Evolutionary conservation across 2,113 vertebrate genomes (phyloP), one percentile per base, ranked within the genome.

Genomic region (Myanophis thanlyinensis): DNA sequence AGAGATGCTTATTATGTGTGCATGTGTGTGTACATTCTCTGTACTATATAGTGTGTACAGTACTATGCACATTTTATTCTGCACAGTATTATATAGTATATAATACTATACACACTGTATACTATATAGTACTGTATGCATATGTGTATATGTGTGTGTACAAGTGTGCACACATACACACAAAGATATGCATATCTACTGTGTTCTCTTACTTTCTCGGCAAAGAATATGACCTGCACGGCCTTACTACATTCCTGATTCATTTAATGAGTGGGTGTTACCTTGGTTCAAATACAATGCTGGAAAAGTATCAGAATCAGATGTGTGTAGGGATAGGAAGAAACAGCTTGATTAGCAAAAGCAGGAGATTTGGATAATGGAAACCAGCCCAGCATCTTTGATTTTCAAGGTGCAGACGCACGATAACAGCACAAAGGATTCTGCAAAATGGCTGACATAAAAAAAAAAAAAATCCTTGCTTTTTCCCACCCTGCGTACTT

Each of bases 261-360:
- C 93, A 92, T 51, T 67, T 97, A 97, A 97, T 97, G 95, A 97
- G 98, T 97, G 96, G 44, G 73, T 93, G 89, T 95, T 80, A 94
- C 96, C 96, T 92, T 89, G 97, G 96, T 97, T 97, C 7, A 80
- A 80, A 80, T 80, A 7, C 35, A 80, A 44, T 80, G 7, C 7
- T 80, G 35, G 96, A 97, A 98, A 93, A 92, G 89, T 93, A 92
- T 96, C 94, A 48, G 96, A 95, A 97, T 96, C 97, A 97, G 97
- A 97, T 97, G 93, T 91, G 96, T 97, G 97, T 97, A 96, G 96
- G 96, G 96, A 96, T 97, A 96, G 91, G 96, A 96, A 96, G 94
- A 96, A 97, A 97, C 96, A 4, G 94, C 96, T 95, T 97, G 97
- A 97, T 98, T 97, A 97, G 97, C 97, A 95, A 94, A 94, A 95